Base-by-base conservation (phyloP, 2,797 vertebrate genomes). In the Coendou prehensilis region DNA sequence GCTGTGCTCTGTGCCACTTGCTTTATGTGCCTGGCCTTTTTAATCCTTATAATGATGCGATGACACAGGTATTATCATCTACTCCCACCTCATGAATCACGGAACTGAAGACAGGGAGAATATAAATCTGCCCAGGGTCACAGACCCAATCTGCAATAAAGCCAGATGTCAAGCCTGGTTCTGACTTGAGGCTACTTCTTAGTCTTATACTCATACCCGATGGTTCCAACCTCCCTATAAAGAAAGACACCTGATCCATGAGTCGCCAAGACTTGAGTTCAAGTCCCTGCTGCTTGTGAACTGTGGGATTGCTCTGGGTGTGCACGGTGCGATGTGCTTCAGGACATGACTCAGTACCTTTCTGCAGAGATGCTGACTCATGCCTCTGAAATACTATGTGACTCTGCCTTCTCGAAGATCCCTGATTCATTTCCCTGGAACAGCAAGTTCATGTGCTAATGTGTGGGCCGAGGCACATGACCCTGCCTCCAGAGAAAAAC, bases 341-440 rank as follows among this genome's bases (percentile, higher is more conserved):
- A 63, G n/a, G 9, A 63, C 17, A 90, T 22, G 22, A 76, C 67
- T 89, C 0, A 82, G 81, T 13, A 97, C 90, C 76, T 96, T 85
- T 92, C 88, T 71, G 23, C 56, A 87, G 71, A 97, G 96, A 91
- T 89, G 92, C 96, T 96, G 95, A 97, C 96, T 96, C 95, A 91
- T 2, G 73, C n/a, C 50, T 96, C 93, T 94, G 67, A 90, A 92
- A 89, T 56, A 80, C 45, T 30, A 8, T 73, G 86, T 41, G 87
- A 94, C 79, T 96, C 78, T 97, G 91, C 57, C 75, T 95, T 97
- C 94, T 93, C 86, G 61, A 96, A 94, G 94, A 91, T 88, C 82
- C 97, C 95, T 97, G 97, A 97, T 93, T 98, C 97, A 97, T 88
- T 96, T 96, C 91, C 90, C 95, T 97, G 97, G 97, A 96, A 98